Evolutionary conservation across 2,113 vertebrate genomes (phyloP).

Genomic region (Malurus alboscapulatus): DNA sequence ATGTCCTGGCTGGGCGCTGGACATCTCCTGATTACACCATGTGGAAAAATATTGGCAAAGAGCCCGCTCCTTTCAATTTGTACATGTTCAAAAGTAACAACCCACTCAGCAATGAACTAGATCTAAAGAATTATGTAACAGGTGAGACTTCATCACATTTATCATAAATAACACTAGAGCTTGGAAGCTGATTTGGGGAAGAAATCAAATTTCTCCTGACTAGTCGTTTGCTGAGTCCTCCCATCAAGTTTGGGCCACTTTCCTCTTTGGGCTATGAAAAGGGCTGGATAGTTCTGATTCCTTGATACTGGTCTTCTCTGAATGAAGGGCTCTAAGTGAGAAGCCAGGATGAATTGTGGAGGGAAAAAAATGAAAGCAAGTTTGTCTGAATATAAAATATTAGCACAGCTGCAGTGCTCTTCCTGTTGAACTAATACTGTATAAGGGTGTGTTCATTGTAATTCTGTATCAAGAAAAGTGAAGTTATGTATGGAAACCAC

Average conservation of each 20-base stretch:
- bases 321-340: background rate
- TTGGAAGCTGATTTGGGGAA: background rate
- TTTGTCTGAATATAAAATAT: background rate
- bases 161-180: background rate
- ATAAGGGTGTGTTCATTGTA: background rate
- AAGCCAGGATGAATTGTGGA: background rate
- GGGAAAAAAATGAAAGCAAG: background rate
- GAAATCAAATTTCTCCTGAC: background rate
- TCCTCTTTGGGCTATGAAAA: background rate
- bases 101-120: conserved; percentile 95
- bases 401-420: background rate
- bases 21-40: conserved; percentile 94
- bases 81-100: conserved; percentile 99
- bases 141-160: conserved; percentile 73
- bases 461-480: background rate
- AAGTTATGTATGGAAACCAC: background rate
- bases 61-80: conserved; percentile 92
- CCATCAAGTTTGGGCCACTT: background rate
- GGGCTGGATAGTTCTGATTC: background rate
- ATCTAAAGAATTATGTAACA: conserved; percentile 97
- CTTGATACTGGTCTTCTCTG: background rate
- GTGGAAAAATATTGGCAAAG: conserved; percentile 95
- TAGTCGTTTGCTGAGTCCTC: background rate
- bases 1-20: conserved; percentile 95
- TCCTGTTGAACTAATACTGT: background rate